Conservation (phyloP, 30 jellyfish, hydroid and myxozoan genomes). For the Hydractinia symbiolongicarpus region DNA sequence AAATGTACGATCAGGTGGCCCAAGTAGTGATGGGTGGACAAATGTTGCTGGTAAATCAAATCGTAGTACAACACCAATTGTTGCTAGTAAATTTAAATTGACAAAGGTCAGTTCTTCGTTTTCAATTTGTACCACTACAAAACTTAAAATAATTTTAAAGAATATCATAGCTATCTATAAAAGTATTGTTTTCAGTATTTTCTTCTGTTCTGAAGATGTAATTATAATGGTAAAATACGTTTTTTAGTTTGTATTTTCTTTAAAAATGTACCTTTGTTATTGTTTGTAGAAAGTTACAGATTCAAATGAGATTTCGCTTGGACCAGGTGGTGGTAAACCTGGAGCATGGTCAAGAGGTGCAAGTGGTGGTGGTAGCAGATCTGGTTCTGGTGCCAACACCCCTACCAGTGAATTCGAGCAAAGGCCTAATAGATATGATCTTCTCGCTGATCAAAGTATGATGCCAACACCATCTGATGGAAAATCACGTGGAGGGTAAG, state of each 20-base stretch:
- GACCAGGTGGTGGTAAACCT: conserved; percentile 66
- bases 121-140: neutral
- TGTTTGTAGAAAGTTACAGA: conserved; percentile 44
- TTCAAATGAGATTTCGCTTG: conserved; percentile 66
- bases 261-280: neutral
- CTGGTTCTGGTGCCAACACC: conserved; percentile 37
- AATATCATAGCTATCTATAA: neutral
- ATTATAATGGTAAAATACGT: too few species aligned
- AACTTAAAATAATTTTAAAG: neutral
- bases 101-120: conserved; percentile 27
- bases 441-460: conserved; percentile 4
- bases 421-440: conserved; percentile 19
- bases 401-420: conserved; percentile 13
- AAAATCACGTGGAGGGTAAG: neutral
- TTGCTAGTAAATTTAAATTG: conserved; percentile 52
- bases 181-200: neutral
- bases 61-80: conserved; percentile 50
- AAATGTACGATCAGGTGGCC: conserved; percentile 34
- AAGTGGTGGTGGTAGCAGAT: conserved; percentile 74
- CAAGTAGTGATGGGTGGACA: conserved; percentile 77
- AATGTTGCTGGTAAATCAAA: conserved; percentile 40
- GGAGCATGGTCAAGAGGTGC: conserved; percentile 93
- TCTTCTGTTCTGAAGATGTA: neutral
- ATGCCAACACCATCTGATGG: conserved; percentile 19
- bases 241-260: neutral